Evolutionary conservation across 2,113 vertebrate species (phyloP).

Genomic region (Equus quagga): DNA sequence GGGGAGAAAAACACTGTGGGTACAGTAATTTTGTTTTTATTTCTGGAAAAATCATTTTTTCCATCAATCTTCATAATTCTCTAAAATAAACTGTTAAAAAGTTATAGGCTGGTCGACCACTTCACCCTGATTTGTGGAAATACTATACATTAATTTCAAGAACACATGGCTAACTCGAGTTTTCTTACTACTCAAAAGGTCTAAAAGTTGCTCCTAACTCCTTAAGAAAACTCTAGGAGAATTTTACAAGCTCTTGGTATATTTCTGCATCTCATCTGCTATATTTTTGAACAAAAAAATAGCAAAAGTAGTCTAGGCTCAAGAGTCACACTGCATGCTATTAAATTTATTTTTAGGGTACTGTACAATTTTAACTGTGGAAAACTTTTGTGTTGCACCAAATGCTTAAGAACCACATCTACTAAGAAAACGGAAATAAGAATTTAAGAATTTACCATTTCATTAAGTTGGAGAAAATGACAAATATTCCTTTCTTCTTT

Average conservation of each 20-base stretch:
- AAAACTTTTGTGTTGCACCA: background rate
- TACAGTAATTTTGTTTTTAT: constrained; percentile 72
- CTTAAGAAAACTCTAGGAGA: constrained; percentile 43
- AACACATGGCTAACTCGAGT: constrained; percentile 69
- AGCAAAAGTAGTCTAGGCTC: constrained; percentile 35
- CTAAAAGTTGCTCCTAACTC: constrained; percentile 53
- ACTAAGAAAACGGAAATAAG: constrained; percentile 38
- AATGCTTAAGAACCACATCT: constrained; percentile 39
- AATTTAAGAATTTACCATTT: constrained; percentile 32
- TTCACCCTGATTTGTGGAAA: constrained; percentile 64
- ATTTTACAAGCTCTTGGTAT: background rate
- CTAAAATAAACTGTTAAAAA: constrained; percentile 74
- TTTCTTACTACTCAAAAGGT: constrained; percentile 49
- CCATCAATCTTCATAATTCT: constrained; percentile 75
- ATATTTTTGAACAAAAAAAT: constrained; percentile 42
- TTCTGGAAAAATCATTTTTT: constrained; percentile 78
- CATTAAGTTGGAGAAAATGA: background rate
- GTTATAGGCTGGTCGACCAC: constrained; percentile 1
- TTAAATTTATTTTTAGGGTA: constrained; percentile 56
- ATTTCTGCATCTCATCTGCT: constrained; percentile 36
- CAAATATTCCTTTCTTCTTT: constrained; percentile 9
- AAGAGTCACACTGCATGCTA: background rate
- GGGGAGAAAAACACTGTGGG: constrained; percentile 64
- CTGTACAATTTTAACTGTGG: constrained; percentile 15
- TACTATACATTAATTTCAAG: constrained; percentile 70